Conservation (phyloP, 2,888 invertebrate species). For the Idaea aversata region DNA sequence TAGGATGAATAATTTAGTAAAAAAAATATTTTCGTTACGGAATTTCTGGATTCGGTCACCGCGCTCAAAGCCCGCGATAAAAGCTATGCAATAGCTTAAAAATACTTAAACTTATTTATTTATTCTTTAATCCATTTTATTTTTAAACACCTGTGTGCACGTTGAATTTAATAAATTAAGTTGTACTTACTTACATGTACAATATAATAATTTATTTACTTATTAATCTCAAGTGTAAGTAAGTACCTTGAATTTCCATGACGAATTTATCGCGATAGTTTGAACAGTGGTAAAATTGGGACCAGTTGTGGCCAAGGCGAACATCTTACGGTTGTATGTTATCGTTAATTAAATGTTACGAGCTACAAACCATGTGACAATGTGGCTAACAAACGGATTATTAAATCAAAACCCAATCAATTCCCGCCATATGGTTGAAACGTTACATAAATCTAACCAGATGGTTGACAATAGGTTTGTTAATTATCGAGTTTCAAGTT, state of each 20-base stretch:
- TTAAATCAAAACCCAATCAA: not conserved
- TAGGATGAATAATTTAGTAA: too few relatives aligned
- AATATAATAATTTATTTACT: too few relatives aligned
- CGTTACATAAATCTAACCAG: not conserved
- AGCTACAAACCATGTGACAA: constrained; percentile 18
- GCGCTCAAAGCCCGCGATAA: too few relatives aligned
- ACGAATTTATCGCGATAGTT: constrained; percentile 17
- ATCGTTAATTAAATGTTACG: constrained; percentile 38
- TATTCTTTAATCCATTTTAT: too few relatives aligned
- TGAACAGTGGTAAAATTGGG: constrained; percentile 33
- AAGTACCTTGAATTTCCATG: constrained; percentile 11
- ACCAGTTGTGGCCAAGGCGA: constrained; percentile 57
- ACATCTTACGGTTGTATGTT: constrained; percentile 34
- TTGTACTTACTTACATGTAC: too few relatives aligned
- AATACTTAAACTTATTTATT: too few relatives aligned
- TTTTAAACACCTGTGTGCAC: too few relatives aligned
- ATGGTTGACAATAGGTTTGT: not conserved
- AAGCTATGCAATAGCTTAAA: too few relatives aligned
- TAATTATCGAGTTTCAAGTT: too few relatives aligned
- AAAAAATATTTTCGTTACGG: too few relatives aligned
- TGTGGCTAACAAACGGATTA: not conserved
- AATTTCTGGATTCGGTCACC: too few relatives aligned
- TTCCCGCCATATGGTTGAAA: not conserved
- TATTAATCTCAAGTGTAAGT: constrained; percentile 5
- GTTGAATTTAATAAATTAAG: too few relatives aligned